Base-by-base conservation (phyloP, 2,113 vertebrate species). In the Ictalurus punctatus region DNA sequence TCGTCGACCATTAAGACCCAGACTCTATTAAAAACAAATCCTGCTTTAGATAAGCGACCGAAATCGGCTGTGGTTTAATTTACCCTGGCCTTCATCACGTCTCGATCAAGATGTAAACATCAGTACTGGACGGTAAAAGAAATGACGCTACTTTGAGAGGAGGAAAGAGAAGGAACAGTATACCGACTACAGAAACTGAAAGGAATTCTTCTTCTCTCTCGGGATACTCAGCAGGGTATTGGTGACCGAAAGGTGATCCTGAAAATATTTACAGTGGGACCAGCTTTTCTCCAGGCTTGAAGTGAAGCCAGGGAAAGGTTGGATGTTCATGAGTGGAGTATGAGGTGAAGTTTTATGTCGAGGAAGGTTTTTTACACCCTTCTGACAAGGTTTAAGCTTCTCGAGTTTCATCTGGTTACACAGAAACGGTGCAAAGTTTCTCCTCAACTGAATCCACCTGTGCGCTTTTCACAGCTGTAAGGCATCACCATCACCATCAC, bases 221-320 rank as follows among this genome's bases (percentile, higher is more conserved):
- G 90, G 92, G 93, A 94, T 27, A 30, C 81, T 81, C 82, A 58
- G 91, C 90, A 82, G 91, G 79, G 86, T 92, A 92, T 92, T 92
- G 88, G 85, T 86, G 92, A 89, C 92, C 89, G 93, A 90, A 94
- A 94, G 63, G 16, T 71, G 93, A 94, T 92, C 93, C 91, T 93
- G 92, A 92, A 92, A 94, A 93, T 94, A 94, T 95, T 95, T 93
- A 95, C 91, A 91, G 89, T 92, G 90, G 67, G 87, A 93, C 88
- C 71, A 87, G 90, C 19, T 79, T 81, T 90, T n/a, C 67, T 88
- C 73, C 86, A 58, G 90, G 78, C 91, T 81, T 87, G 52, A 63
- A 67, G 78, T 12, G 13, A 56, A 84, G 25, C 27, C 13, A 89
- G 69, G 27, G 56, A 10, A 84, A 84, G 52, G 86, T 69, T 44